Percentiles rank a stretch among this genome's conserved stretches.
Conservation (phyloP, 2,888 invertebrate genomes). For the Caenorhabditis sulstoni region DNA sequence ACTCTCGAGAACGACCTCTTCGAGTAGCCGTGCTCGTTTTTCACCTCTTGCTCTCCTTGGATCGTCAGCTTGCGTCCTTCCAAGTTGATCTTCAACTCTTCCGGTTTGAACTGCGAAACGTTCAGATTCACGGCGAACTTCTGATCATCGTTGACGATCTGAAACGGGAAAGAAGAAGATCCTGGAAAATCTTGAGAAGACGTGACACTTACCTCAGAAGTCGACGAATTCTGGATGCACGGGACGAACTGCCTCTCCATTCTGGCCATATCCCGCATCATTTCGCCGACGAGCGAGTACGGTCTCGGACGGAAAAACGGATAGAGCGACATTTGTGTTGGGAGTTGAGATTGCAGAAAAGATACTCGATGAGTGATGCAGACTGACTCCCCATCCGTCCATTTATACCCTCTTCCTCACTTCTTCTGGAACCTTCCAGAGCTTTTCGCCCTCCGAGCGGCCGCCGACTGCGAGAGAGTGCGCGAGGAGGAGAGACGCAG, state of each 20-base stretch:
- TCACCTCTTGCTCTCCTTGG: conserved; percentile 46
- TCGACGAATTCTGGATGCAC: neutral
- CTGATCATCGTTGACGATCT: conserved; percentile 29
- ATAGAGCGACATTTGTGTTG: conserved; percentile 39
- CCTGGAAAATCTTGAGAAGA: neutral
- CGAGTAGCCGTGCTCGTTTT: conserved; percentile 36
- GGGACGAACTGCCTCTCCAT: conserved; percentile 36
- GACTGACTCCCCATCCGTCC: neutral
- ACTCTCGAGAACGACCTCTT: conserved; percentile 45
- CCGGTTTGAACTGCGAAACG: conserved; percentile 58
- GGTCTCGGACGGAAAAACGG: conserved; percentile 33
- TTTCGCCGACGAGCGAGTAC: conserved; percentile 25
- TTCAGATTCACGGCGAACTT: conserved; percentile 47
- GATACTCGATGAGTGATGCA: conserved; percentile 1
- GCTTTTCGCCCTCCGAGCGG: conserved; percentile 14
- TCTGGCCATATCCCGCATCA: conserved; percentile 42
- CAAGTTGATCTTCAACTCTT: conserved; percentile 54
- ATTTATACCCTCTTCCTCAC: conserved; percentile 16
- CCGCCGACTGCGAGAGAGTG: neutral
- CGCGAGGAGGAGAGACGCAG: conserved; percentile 18
- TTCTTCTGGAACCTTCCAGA: conserved; percentile 38
- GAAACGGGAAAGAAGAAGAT: neutral
- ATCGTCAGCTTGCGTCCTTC: conserved; percentile 49
- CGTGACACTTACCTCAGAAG: conserved; percentile 39
- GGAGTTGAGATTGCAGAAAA: no score